These are phyloP conservation scores for Xyrichtys novacula DNA, from an alignment of 2,797 vertebrate species.

Conservation along the genomic window DNA sequence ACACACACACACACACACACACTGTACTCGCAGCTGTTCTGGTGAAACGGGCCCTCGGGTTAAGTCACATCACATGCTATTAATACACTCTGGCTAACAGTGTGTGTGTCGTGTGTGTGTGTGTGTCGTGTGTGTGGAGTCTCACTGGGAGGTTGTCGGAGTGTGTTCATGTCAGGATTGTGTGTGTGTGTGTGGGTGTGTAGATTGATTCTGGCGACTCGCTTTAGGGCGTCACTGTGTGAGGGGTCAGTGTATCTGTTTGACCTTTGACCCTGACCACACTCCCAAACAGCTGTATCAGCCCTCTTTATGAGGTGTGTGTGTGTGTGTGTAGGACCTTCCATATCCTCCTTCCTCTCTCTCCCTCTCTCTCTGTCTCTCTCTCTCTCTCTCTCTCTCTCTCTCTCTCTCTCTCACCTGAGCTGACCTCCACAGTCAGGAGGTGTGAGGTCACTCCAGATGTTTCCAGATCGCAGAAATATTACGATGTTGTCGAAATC, in stretches of 20 bases:
- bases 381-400: too few relatives aligned
- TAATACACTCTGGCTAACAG: constrained; percentile 60
- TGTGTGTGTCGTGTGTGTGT: constrained; percentile 43
- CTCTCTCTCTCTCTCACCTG: constrained; percentile 62
- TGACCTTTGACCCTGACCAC: constrained; percentile 72
- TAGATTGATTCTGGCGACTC: constrained; percentile 57
- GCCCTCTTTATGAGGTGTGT: constrained; percentile 64
- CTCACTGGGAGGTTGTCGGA: constrained; percentile 53
- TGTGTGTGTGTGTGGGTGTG: constrained; percentile 28
- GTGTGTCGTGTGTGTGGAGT: constrained; percentile 35
- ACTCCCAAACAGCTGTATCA: constrained; percentile 73
- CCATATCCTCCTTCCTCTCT: constrained; percentile 31
- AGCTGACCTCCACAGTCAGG: constrained; percentile 49
- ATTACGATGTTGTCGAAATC: not conserved
- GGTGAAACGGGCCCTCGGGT: constrained; percentile 66
- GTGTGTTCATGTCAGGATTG: constrained; percentile 47
- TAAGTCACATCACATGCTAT: constrained; percentile 77
- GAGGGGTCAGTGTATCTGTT: constrained; percentile 71
- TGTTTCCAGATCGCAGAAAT: constrained; percentile 43
- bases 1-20: constrained; percentile 22
- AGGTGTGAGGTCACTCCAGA: constrained; percentile 61
- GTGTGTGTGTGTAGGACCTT: constrained; percentile 31
- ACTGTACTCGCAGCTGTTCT: constrained; percentile 67
- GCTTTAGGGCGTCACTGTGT: constrained; percentile 48
- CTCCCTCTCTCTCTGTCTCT: too few relatives aligned